Base-by-base conservation (phyloP, 2,888 invertebrate genomes). In the Phorcus lineatus region DNA sequence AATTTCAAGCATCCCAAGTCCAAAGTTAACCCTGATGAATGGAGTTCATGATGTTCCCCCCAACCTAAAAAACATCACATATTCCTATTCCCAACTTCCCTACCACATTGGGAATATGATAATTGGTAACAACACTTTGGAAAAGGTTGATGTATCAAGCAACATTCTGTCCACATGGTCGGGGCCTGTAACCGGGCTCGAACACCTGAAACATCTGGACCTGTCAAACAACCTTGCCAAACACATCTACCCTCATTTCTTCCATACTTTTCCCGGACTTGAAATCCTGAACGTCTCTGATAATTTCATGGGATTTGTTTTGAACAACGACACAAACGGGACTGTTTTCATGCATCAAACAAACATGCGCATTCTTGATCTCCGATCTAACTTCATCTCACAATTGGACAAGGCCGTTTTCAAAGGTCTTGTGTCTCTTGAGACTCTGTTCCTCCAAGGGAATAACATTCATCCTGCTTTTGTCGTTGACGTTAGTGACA, bases 151-250 rank as follows among this genome's bases (percentile, higher is more conserved):
- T 57, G n/a, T 81, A 0, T 55, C 55, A 1, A 31, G 53, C 53
- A 81, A 78, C 52, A 52, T 78, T 19, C 67, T 78, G 19, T 22
- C 66, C n/a, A 47, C 53, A n/a, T 78, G 66, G 78, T n/a, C 24
- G 53, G 78, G 78, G 22, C 78, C 78, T 52, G 47, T 78, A 6
- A 67, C 24, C 28, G 70, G 70, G 9, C 24, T 67, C 19, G 67
- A 78, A 16, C 0, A 52, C 2, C n/a, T 78, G 6, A 70, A 40
- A 17, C 47, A 67, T 24, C 67, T 78, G 1, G 52, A 78, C 19
- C 28, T 78, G 16, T 67, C 52, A 7, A 52, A 78, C 28, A 78
- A 78, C 52, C 17, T 67, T 2, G 66, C 53, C 17, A 19, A 17
- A 22, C 11, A 24, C 11, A 36, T 78, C 13, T 28, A 19, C 53